These are phyloP conservation scores for Otolemur crassicaudatus DNA, from an alignment of 2,797 vertebrate species.

Conservation along the genomic window DNA sequence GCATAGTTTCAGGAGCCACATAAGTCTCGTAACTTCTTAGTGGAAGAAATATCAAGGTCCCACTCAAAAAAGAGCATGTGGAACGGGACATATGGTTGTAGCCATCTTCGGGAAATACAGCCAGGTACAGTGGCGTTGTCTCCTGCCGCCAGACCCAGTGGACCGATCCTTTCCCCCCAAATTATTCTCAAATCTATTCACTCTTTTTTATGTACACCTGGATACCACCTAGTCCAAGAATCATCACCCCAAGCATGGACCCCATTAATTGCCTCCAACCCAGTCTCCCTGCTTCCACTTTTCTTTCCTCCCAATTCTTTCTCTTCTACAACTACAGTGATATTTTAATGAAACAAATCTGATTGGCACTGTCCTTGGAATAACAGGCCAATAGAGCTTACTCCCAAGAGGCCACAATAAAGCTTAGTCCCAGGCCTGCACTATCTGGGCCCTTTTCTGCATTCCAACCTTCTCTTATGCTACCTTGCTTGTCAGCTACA, in stretches of 20 bases:
- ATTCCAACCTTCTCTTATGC: neutral
- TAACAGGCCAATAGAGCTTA: neutral
- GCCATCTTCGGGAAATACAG: neutral
- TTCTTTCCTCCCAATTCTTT: neutral
- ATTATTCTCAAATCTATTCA: neutral
- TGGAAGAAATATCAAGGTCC: neutral
- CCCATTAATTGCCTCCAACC: neutral
- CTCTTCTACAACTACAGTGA: neutral
- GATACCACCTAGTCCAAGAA: neutral
- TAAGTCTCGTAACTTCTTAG: neutral
- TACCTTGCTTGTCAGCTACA: neutral
- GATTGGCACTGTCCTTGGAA: neutral
- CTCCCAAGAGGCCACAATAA: too few species aligned
- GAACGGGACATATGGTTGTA: neutral
- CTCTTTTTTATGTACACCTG: neutral
- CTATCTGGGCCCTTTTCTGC: neutral
- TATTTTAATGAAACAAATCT: neutral
- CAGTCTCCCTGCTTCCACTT: neutral
- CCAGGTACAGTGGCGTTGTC: neutral
- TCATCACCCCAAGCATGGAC: neutral
- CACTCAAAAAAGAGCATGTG: neutral
- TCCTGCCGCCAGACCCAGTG: too few species aligned
- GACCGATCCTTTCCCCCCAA: neutral
- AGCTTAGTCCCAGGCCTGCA: too few species aligned
- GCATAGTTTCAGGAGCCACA: neutral